phyloP scores from a whole-genome alignment of 2,797 vertebrate genomes.

The Periparus ater region DNA sequence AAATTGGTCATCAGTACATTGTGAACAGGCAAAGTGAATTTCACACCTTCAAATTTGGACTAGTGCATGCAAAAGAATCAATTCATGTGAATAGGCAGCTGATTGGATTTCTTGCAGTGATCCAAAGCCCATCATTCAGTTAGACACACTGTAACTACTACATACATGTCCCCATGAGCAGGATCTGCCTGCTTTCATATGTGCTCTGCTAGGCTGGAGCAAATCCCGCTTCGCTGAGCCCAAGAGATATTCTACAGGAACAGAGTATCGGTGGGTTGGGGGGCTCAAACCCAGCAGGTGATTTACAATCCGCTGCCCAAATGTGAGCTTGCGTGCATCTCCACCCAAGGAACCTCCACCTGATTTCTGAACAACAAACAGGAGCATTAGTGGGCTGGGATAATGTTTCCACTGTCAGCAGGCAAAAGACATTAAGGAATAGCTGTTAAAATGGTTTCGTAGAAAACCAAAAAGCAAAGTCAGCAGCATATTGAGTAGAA shows the following conservation, averaged over 20 bases:
- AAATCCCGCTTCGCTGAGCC: conserved; percentile 75
- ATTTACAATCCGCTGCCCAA: conserved; percentile 95
- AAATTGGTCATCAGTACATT: background rate
- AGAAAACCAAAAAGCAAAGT: background rate
- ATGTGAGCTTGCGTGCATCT: conserved; percentile 89
- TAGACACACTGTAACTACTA: conserved; percentile 69
- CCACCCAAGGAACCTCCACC: conserved; percentile 79
- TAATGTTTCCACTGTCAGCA: background rate
- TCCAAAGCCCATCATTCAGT: conserved; percentile 67
- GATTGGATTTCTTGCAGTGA: conserved; percentile 73
- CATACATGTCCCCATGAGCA: conserved; percentile 97
- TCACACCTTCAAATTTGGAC: conserved; percentile 59
- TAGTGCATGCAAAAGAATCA: conserved; percentile 79
- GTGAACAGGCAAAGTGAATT: conserved; percentile 18
- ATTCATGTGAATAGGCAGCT: conserved; percentile 1
- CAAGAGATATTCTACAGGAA: conserved; percentile 86
- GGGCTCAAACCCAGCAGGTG: conserved; percentile 92
- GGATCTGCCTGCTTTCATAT: conserved; percentile 87
- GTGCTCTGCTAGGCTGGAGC: conserved; percentile 76
- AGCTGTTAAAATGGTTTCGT: background rate
- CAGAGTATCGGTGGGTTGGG: conserved; percentile 85
- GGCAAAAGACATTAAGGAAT: background rate
- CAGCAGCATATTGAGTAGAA: background rate
- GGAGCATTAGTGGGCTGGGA: conserved; percentile 58
- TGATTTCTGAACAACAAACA: conserved; percentile 85